A percentile compares a stretch with the other conserved stretches of the same genome.
phyloP scores from a whole-genome alignment of 2,113 vertebrate species.

The Tragelaphus strepsiceros region DNA sequence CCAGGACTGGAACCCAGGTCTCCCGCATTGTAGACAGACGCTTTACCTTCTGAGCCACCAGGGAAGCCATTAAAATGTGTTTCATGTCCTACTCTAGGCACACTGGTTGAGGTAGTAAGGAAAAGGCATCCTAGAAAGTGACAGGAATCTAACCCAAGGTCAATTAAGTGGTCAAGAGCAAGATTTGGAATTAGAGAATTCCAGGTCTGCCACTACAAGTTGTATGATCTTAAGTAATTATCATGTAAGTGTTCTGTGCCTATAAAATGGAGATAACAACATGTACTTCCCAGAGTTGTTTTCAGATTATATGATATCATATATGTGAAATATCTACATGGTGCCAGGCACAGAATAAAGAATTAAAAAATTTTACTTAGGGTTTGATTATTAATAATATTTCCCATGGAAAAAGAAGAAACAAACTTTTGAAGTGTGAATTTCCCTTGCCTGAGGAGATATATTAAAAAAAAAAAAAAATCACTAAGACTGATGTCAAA shows the following conservation, averaged over 20 bases:
- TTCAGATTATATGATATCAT: neutral
- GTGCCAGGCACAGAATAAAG: neutral
- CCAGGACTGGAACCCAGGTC: no score
- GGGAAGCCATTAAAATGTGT: neutral
- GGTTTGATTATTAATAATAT: neutral
- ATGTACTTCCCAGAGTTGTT: neutral
- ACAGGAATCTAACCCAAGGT: neutral
- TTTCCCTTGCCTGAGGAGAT: neutral
- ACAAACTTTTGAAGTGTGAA: neutral
- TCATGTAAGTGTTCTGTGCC: neutral
- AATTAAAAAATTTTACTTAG: neutral
- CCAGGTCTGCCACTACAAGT: neutral
- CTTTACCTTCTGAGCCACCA: no score
- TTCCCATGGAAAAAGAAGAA: constrained; percentile 20
- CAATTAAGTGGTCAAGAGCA: constrained; percentile 2
- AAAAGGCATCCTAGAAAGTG: neutral
- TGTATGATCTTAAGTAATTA: neutral
- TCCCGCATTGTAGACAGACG: no score
- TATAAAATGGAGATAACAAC: neutral
- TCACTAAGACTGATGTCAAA: neutral
- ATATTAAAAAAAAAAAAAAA: neutral
- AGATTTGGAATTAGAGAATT: neutral
- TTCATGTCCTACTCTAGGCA: neutral
- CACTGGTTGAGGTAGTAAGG: neutral
- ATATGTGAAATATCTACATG: neutral